Percentiles rank a stretch among this genome's conserved stretches.
Conservation (phyloP, 1,140 invertebrate species). For the Maniola jurtina region DNA sequence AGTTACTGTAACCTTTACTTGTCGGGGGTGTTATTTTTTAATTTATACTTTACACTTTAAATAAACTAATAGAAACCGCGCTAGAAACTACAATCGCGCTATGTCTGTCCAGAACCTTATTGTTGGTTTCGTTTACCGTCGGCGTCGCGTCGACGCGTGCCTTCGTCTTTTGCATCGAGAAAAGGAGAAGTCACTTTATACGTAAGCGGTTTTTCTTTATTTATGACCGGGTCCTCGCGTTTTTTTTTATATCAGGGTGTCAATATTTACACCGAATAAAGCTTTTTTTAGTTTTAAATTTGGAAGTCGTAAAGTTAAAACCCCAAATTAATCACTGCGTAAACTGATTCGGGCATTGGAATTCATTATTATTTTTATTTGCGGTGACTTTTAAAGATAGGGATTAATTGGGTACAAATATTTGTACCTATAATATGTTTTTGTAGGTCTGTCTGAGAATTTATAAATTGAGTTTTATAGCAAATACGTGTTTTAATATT, state of each 20-base stretch:
- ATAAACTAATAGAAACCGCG: too few relatives aligned
- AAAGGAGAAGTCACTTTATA: constrained; percentile 3
- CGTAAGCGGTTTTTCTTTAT: constrained; percentile 4
- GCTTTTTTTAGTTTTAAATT: constrained; percentile 6
- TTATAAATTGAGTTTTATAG: too few relatives aligned
- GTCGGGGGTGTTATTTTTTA: too few relatives aligned
- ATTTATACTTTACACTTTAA: too few relatives aligned
- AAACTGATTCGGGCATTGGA: neutral
- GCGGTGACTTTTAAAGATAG: neutral
- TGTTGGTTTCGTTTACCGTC: neutral
- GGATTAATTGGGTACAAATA: neutral
- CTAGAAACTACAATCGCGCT: too few relatives aligned
- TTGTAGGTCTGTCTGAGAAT: too few relatives aligned
- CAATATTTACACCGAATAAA: constrained; percentile 2
- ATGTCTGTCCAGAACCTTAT: neutral
- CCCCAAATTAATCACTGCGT: constrained; percentile 1
- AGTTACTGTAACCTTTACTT: too few relatives aligned
- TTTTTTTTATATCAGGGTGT: neutral
- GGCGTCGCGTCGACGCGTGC: neutral
- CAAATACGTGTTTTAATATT: too few relatives aligned
- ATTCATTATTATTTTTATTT: neutral
- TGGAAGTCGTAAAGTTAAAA: constrained; percentile 1
- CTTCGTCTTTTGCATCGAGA: neutral
- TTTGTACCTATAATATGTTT: neutral
- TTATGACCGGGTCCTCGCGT: neutral